Conservation (phyloP, 2,797 vertebrate species). For the Brachymystax lenok region DNA sequence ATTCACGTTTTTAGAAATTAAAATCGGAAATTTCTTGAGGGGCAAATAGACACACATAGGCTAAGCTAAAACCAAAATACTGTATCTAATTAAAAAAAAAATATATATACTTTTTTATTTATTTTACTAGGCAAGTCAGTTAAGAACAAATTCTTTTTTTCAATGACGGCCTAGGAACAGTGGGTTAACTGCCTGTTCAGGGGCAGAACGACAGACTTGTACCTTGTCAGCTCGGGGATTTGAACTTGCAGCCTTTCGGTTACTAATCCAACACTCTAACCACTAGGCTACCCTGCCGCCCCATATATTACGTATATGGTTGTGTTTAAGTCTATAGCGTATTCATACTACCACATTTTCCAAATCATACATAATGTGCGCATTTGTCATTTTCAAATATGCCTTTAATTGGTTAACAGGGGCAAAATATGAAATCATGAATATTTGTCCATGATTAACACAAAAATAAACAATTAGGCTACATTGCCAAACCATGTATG, state of each 20-base stretch:
- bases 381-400: neutral
- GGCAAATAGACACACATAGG: neutral
- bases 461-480: neutral
- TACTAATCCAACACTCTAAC: too few species aligned
- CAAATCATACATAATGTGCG: neutral
- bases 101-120: too few species aligned
- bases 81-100: neutral
- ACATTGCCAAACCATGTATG: neutral
- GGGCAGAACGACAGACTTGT: too few species aligned
- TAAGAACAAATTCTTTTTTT: too few species aligned
- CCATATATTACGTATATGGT: neutral
- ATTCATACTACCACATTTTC: neutral
- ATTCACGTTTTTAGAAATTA: neutral
- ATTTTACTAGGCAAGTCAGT: too few species aligned
- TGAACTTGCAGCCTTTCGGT: too few species aligned
- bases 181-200: too few species aligned
- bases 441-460: neutral
- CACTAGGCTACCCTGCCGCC: too few species aligned
- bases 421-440: neutral
- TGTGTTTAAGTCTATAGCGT: slow-evolving; percentile 3
- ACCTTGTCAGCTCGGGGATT: too few species aligned
- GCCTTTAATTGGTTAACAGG: neutral
- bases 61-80: neutral
- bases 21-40: neutral
- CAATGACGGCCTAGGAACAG: too few species aligned